Evolutionary conservation across 2,797 vertebrate species (phyloP).

Genomic region (Cuculus canorus): DNA sequence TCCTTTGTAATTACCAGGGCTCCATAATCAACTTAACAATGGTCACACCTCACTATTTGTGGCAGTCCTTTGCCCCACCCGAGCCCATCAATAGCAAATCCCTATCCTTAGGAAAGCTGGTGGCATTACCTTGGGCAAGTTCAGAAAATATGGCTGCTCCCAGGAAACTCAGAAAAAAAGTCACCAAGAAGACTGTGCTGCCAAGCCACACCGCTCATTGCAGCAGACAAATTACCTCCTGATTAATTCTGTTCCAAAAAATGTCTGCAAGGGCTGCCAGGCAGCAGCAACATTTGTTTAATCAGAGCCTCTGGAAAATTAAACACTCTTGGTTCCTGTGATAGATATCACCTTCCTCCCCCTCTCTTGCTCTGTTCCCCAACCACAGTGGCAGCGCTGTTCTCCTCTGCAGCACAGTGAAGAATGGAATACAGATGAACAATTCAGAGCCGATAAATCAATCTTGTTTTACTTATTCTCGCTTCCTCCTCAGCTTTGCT

Average conservation of each 20-base stretch:
- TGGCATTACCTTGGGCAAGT: neutral
- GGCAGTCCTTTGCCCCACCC: neutral
- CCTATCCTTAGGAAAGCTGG: neutral
- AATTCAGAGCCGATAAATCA: conserved; percentile 33
- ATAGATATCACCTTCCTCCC: conserved; percentile 47
- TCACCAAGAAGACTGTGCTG: neutral
- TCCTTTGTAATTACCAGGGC: neutral
- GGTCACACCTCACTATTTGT: neutral
- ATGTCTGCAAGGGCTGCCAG: conserved; percentile 55
- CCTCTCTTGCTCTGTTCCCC: neutral
- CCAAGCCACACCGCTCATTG: neutral
- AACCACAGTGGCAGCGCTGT: neutral
- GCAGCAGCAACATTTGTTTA: conserved; percentile 72
- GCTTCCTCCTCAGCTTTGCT: conserved; percentile 38
- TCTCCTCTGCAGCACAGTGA: conserved; percentile 45
- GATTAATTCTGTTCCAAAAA: conserved; percentile 67
- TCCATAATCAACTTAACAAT: neutral
- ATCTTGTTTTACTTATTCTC: conserved; percentile 30
- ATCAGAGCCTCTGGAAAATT: conserved; percentile 69
- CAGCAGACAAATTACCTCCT: conserved; percentile 60
- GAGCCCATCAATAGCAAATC: neutral
- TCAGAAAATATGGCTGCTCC: conserved; percentile 8
- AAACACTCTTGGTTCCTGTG: conserved; percentile 54
- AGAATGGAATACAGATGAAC: conserved; percentile 58
- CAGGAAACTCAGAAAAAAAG: neutral